These are phyloP conservation scores for Nilaparvata lugens DNA, from an alignment of 1,140 invertebrate species.

Conservation along the genomic window DNA sequence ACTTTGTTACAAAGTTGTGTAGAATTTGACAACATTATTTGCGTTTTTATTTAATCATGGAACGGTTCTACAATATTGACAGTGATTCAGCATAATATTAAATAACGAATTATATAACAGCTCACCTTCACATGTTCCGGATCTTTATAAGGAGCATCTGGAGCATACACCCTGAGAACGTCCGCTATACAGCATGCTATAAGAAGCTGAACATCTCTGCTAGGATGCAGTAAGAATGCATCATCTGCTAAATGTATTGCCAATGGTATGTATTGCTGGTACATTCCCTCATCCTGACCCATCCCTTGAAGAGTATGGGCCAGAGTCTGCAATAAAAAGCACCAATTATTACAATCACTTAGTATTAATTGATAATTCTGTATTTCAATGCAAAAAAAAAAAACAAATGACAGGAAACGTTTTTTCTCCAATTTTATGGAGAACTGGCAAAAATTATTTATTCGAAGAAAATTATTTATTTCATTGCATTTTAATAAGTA, in stretches of 20 bases:
- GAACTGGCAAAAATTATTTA: too few relatives aligned
- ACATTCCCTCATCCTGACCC: conserved; percentile 88
- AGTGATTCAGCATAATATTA: too few relatives aligned
- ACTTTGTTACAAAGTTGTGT: too few relatives aligned
- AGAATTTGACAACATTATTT: too few relatives aligned
- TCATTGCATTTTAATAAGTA: too few relatives aligned
- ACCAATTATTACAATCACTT: not conserved
- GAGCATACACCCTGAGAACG: conserved; percentile 93
- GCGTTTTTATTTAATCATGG: too few relatives aligned
- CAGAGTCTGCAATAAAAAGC: conserved; percentile 49
- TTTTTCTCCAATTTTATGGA: too few relatives aligned
- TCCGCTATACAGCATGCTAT: conserved; percentile 97
- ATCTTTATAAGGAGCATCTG: conserved; percentile 96
- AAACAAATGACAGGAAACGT: too few relatives aligned
- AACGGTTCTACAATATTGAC: too few relatives aligned
- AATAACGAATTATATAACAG: not conserved
- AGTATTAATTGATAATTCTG: too few relatives aligned
- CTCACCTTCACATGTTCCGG: conserved; percentile 75
- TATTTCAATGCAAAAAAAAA: too few relatives aligned
- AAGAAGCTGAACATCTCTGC: conserved; percentile 86
- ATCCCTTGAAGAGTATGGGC: conserved; percentile 92
- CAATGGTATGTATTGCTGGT: conserved; percentile 86
- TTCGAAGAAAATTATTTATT: too few relatives aligned
- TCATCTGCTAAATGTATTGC: conserved; percentile 89
- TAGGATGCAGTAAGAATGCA: conserved; percentile 80